Conservation (phyloP, 2,888 invertebrate species). For the Polylopha cassiicola region DNA sequence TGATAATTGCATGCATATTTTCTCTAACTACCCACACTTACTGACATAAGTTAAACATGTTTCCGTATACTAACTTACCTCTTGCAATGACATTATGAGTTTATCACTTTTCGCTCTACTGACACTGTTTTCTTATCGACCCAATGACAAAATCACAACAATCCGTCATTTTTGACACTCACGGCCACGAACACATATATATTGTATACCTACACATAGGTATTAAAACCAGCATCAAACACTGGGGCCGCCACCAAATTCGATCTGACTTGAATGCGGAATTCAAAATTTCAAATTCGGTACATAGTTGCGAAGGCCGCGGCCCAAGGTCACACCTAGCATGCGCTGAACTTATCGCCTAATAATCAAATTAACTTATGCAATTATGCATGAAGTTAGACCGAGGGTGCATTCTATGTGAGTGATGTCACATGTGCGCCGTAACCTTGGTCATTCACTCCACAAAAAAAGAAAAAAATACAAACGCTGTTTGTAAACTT, state of each 20-base stretch:
- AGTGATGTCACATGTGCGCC: constrained; percentile 18
- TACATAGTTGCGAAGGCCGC: constrained; percentile 43
- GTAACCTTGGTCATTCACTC: constrained; percentile 12
- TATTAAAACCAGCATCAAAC: too few relatives aligned
- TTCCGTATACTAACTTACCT: too few relatives aligned
- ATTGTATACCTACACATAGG: too few relatives aligned
- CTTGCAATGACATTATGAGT: constrained; percentile 60
- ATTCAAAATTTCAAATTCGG: constrained; percentile 57
- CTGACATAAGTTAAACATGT: too few relatives aligned
- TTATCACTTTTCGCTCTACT: constrained; percentile 44
- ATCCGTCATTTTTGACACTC: constrained; percentile 36
- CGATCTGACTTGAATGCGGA: constrained; percentile 42
- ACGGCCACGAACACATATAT: constrained; percentile 24
- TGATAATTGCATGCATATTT: too few relatives aligned
- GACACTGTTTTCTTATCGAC: constrained; percentile 58
- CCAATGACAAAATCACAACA: constrained; percentile 31
- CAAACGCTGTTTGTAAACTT: too few relatives aligned
- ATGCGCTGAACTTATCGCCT: constrained; percentile 38
- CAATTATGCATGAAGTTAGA: constrained; percentile 55
- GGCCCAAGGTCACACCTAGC: constrained; percentile 51
- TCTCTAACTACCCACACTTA: too few relatives aligned
- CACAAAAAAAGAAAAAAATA: too few relatives aligned
- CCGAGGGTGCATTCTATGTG: constrained; percentile 17
- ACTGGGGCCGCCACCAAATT: constrained; percentile 29
- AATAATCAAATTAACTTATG: constrained; percentile 28